Evolutionary conservation across 2,888 invertebrate genomes (phyloP).

Genomic region (Pyralis farinalis): DNA sequence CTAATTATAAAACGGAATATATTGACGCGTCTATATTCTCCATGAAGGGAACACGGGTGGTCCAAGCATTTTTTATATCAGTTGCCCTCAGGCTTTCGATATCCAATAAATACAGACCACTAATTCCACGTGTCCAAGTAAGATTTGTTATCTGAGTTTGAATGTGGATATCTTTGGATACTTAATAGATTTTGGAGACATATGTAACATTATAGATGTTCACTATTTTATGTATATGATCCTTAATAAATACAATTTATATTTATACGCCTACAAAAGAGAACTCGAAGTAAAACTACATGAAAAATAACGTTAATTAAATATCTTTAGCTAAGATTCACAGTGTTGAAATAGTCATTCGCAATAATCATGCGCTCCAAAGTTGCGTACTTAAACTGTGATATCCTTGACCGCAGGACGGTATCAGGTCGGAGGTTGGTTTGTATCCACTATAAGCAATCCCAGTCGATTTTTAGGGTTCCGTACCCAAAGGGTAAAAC

Average conservation of each 20-base stretch:
- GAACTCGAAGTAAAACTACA: too few relatives aligned
- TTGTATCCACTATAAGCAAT: too few relatives aligned
- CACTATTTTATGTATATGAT: too few relatives aligned
- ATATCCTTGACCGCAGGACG: conserved; percentile 11
- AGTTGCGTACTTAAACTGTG: conserved; percentile 13
- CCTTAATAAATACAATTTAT: too few relatives aligned
- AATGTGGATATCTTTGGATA: neutral
- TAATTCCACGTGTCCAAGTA: neutral
- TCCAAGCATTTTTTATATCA: conserved; percentile 1
- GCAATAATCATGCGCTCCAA: conserved; percentile 9
- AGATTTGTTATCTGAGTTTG: neutral
- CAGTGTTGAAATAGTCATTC: conserved; percentile 12
- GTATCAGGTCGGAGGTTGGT: too few relatives aligned
- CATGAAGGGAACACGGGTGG: conserved; percentile 8
- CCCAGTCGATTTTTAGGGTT: too few relatives aligned
- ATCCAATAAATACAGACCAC: neutral
- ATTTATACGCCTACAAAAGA: too few relatives aligned
- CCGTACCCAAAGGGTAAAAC: too few relatives aligned
- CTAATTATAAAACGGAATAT: neutral
- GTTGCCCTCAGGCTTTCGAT: conserved; percentile 4
- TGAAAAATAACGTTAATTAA: too few relatives aligned
- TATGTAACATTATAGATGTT: too few relatives aligned
- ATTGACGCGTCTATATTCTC: neutral
- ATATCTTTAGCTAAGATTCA: conserved; percentile 15
- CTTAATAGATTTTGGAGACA: neutral